Evolutionary conservation across 1,140 invertebrate genomes (phyloP), one percentile per base, ranked within the genome.

Genomic region (Formica selysi): DNA sequence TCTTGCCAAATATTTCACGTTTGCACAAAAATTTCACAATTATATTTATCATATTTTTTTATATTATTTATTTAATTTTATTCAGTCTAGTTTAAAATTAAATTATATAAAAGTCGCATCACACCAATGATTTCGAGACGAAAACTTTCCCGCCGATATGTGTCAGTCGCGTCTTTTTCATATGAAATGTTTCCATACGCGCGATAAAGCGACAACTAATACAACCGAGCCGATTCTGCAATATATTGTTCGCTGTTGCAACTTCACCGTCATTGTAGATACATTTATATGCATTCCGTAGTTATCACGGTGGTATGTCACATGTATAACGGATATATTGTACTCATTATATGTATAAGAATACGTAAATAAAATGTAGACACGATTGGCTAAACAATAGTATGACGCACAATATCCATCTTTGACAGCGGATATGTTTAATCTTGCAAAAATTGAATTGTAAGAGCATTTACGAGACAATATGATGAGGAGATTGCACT

Each of bases 181-280:
- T 48, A 51, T 80, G 36, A 80, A 80, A 80, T 41, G 78, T 59
- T 80, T 57, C 16, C 51, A 38, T 11, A 48, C 13, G 62, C 16
- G 48, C 51, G 65, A 80, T 80, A 80, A 80, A 68, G n/a, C 44
- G 29, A 59, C 48, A 54, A 57, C 76, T 80, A 80, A 80, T 57
- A 11, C 16, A 59, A 68, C 44, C 13, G 48, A 57, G 51, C 36
- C 48, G 64, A 70, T 70, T 70, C 64, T 13, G 51, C 22, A 57
- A 54, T 41, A 80, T 64, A 80, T 80, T 80, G 78, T 80, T 19
- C 19, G 65, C n/a, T 38, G 65, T 80, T 29, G 78, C 51, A 80
- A 80, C 78, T 80, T 80, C 6, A 36, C 16, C 48, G 78, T 70
- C 65, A 80, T 41, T 70, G 78, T 80, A 80, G 65, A 80, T 80